Base-by-base conservation (phyloP, 2,113 vertebrate species). In the Rhegmatorhina hoffmannsi region DNA sequence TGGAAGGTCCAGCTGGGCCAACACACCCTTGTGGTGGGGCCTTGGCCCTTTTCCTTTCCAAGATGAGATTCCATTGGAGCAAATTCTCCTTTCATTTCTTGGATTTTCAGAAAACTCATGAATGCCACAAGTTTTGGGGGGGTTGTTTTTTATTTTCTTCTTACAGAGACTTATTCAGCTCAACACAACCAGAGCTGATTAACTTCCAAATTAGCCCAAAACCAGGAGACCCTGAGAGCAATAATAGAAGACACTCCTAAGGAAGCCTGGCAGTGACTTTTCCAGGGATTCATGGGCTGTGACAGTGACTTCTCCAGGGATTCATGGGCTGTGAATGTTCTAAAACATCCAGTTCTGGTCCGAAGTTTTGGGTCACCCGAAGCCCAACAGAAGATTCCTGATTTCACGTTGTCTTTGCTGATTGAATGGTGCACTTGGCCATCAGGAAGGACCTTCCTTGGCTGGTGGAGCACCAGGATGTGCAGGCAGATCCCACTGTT, bases 41-140 rank as follows among this genome's bases (percentile, higher is more conserved):
- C 43, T 15, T 5, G 5, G 43, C n/a, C 33, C 52, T 72, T 47
- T 38, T 9, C 44, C 31, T 47, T 3, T 53, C 29, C 16, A 44
- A 67, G 11, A 50, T 6, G 5, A 84, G 20, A 69, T 8, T 64
- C 56, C 24, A 52, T 33, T 43, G 46, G 9, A 83, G 8, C 3
- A 70, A 80, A 12, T 38, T 74, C 20, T 56, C 34, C 49, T 92
- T 63, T 79, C 29, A 29, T 21, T 55, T 56, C 29, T 59, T 28
- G n/a, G 33, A 29, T 25, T 63, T n/a, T 34, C 72, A 9, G 23
- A 56, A n/a, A 33, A 36, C 59, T 72, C 36, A 62, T 6, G 2
- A 70, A 33, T 20, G 34, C 5, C 4, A 43, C 2, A 4, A 40
- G 12, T 2, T 49, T 10, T 9, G 4, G 0, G 20, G 29, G 25